Conservation (phyloP, 2,888 invertebrate species). For the Buathra laborator region DNA sequence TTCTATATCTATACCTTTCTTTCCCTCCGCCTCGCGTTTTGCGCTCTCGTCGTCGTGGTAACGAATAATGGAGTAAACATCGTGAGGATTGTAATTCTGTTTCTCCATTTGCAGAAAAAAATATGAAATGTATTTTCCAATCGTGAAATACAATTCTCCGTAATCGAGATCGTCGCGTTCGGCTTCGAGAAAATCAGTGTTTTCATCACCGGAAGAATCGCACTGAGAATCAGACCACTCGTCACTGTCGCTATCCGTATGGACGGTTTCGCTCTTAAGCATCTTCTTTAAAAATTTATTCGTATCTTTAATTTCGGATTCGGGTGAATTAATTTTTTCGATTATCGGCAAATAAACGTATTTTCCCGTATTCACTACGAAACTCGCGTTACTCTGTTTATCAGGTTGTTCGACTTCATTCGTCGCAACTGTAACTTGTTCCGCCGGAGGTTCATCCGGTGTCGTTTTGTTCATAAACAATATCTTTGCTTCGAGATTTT, state of each 20-base stretch:
- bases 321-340: neutral
- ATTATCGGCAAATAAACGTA: conserved; percentile 16
- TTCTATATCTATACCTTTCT: conserved; percentile 52
- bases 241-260: conserved; percentile 66
- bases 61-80: conserved; percentile 79
- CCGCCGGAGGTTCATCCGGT: neutral
- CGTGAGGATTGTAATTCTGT: conserved; percentile 79
- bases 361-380: neutral
- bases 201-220: conserved; percentile 74
- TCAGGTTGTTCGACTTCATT: neutral
- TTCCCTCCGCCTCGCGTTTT: conserved; percentile 51
- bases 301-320: conserved; percentile 1
- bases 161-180: conserved; percentile 74
- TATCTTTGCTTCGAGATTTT: conserved; percentile 61
- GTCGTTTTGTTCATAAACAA: conserved; percentile 41
- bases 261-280: conserved; percentile 38
- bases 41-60: conserved; percentile 74
- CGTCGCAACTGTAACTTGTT: neutral
- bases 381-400: neutral
- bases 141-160: conserved; percentile 81
- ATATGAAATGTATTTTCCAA: conserved; percentile 81
- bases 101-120: conserved; percentile 83
- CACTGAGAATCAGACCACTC: conserved; percentile 70
- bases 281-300: conserved; percentile 41
- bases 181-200: conserved; percentile 70